Conservation (phyloP, 1,140 invertebrate genomes). For the Metopolophium dirhodum region DNA sequence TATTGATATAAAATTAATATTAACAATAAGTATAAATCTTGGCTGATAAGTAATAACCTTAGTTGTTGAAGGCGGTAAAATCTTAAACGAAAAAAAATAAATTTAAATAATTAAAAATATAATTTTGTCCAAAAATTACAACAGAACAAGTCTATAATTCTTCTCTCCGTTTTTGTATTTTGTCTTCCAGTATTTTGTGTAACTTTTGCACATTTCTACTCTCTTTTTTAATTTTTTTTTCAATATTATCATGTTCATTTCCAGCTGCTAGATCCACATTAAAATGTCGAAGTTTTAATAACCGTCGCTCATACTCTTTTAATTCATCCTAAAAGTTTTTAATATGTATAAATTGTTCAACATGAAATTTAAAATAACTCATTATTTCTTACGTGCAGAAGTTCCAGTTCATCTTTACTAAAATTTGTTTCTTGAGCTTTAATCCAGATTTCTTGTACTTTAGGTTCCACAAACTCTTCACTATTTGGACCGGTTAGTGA, state of each 20-base stretch:
- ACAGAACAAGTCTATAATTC: slow-evolving; percentile 34
- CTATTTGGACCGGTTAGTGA: slow-evolving; percentile 77
- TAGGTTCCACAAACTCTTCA: slow-evolving; percentile 86
- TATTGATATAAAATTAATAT: slow-evolving; percentile 19
- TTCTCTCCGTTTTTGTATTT: slow-evolving; percentile 66
- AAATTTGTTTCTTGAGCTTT: slow-evolving; percentile 82
- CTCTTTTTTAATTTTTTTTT: slow-evolving; percentile 81
- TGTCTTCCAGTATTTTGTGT: slow-evolving; percentile 79
- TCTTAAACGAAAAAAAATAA: background rate
- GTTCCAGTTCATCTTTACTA: slow-evolving; percentile 78
- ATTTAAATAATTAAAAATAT: background rate
- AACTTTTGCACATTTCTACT: slow-evolving; percentile 84
- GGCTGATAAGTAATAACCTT: too few species aligned
- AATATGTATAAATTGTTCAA: background rate
- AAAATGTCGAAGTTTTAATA: slow-evolving; percentile 82
- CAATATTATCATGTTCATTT: slow-evolving; percentile 66
- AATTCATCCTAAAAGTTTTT: slow-evolving; percentile 73
- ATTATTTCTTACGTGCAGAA: slow-evolving; percentile 73
- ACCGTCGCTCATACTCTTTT: slow-evolving; percentile 83
- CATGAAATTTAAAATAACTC: background rate
- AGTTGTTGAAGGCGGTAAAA: too few species aligned
- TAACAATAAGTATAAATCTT: background rate
- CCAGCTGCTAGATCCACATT: slow-evolving; percentile 78
- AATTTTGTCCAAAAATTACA: background rate
- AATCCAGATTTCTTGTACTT: slow-evolving; percentile 87